phyloP scores from a whole-genome alignment of 2,888 invertebrate genomes.

The Tromatobia lineatoria region DNA sequence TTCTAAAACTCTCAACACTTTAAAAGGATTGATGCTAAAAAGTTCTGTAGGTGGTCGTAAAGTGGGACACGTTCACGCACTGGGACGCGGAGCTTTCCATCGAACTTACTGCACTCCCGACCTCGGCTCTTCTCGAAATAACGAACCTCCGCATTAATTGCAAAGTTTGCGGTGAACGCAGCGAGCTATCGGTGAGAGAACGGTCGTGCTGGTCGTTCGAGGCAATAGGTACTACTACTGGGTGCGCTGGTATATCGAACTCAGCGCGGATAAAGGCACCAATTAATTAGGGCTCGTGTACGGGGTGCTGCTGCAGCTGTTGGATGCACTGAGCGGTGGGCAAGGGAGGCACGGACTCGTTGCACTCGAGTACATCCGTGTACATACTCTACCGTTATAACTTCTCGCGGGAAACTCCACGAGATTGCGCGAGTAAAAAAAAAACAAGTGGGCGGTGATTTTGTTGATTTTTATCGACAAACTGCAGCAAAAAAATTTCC shows the following conservation, averaged over 20 bases:
- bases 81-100: background rate
- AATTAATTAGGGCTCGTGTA: slow-evolving; percentile 64
- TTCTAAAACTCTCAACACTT: background rate
- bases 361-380: slow-evolving; percentile 39
- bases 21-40: background rate
- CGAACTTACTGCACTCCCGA: background rate
- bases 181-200: slow-evolving; percentile 31
- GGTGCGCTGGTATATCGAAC: slow-evolving; percentile 40
- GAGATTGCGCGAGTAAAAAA: slow-evolving; percentile 12
- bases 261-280: slow-evolving; percentile 51
- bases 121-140: slow-evolving; percentile 47
- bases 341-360: slow-evolving; percentile 17
- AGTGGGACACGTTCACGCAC: background rate
- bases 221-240: slow-evolving; percentile 15
- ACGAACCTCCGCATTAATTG: slow-evolving; percentile 55
- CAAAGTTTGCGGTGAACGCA: slow-evolving; percentile 50
- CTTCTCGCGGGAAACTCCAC: slow-evolving; percentile 26
- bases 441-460: slow-evolving; percentile 8
- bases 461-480: slow-evolving; percentile 22
- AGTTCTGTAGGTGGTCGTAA: background rate
- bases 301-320: slow-evolving; percentile 11
- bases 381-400: slow-evolving; percentile 20
- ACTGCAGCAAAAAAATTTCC: background rate
- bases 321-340: slow-evolving; percentile 29
- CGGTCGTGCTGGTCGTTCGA: slow-evolving; percentile 10